These are phyloP conservation scores for Engraulis encrasicolus DNA, from an alignment of 2,113 vertebrate species.

Conservation along the genomic window DNA sequence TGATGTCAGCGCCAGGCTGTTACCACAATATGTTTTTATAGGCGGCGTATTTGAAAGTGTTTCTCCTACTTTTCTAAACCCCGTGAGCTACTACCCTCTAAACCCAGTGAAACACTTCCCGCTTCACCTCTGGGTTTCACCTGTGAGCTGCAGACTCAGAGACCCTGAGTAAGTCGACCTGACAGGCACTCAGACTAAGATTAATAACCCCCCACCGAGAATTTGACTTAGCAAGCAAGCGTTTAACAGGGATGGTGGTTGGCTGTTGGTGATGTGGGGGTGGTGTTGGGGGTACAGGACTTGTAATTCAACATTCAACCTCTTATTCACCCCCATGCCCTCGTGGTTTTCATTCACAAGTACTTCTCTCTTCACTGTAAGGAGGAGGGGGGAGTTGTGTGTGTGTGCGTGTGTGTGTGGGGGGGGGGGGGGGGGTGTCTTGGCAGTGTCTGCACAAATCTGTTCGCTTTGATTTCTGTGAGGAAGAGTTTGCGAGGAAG, in stretches of 20 bases:
- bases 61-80: not conserved
- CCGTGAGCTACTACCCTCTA: not conserved
- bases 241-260: not conserved
- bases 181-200: constrained; percentile 28
- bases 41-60: not conserved
- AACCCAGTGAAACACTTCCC: not conserved
- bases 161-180: constrained; percentile 10
- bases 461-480: not conserved
- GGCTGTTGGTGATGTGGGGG: no score
- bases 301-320: constrained; percentile 1
- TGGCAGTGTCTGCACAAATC: not conserved
- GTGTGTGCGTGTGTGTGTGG: no score
- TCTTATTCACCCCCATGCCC: not conserved
- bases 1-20: no score
- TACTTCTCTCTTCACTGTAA: not conserved
- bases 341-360: constrained; percentile 19
- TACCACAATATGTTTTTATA: no score
- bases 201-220: constrained; percentile 44
- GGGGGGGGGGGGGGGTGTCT: no score
- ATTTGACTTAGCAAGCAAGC: constrained; percentile 20
- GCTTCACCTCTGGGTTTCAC: not conserved
- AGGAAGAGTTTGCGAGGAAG: not conserved
- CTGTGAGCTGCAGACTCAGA: not conserved
- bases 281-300: not conserved
- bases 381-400: no score